These are phyloP conservation scores for Argyresthia goedartella DNA, from an alignment of 2,888 invertebrate genomes.

Conservation along the genomic window DNA sequence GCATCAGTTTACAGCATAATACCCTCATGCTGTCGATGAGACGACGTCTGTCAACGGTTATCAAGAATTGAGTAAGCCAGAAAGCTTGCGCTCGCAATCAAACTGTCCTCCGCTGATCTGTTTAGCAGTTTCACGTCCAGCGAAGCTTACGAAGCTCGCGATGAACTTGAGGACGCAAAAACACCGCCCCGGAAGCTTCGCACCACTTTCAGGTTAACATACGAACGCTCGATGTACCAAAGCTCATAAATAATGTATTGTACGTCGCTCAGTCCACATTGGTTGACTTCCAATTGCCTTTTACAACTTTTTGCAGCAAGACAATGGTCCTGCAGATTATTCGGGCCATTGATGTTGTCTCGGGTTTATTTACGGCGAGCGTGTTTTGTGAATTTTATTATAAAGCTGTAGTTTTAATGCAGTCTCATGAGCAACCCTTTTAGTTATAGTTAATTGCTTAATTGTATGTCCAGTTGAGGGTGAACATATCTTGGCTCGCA, in stretches of 20 bases:
- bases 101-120: constrained; percentile 14
- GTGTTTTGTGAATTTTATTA: neutral
- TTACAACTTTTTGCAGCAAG: constrained; percentile 21
- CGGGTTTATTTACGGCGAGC: constrained; percentile 16
- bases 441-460: constrained; percentile 9
- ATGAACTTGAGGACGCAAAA: neutral
- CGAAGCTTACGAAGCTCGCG: neutral
- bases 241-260: constrained; percentile 27
- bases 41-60: too few relatives aligned
- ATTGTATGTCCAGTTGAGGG: constrained; percentile 17
- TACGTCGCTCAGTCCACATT: neutral
- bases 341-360: constrained; percentile 15
- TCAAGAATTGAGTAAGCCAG: too few relatives aligned
- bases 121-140: neutral
- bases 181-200: constrained; percentile 39
- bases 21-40: too few relatives aligned
- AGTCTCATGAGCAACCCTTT: constrained; percentile 19
- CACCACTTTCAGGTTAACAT: constrained; percentile 51
- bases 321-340: constrained; percentile 19
- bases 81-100: constrained; percentile 17
- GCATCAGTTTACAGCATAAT: too few relatives aligned
- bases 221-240: constrained; percentile 1
- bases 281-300: neutral
- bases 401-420: constrained; percentile 14
- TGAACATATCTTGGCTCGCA: neutral